Evolutionary conservation across 2,113 vertebrate species (phyloP).

Genomic region (Dicerorhinus sumatrensis): DNA sequence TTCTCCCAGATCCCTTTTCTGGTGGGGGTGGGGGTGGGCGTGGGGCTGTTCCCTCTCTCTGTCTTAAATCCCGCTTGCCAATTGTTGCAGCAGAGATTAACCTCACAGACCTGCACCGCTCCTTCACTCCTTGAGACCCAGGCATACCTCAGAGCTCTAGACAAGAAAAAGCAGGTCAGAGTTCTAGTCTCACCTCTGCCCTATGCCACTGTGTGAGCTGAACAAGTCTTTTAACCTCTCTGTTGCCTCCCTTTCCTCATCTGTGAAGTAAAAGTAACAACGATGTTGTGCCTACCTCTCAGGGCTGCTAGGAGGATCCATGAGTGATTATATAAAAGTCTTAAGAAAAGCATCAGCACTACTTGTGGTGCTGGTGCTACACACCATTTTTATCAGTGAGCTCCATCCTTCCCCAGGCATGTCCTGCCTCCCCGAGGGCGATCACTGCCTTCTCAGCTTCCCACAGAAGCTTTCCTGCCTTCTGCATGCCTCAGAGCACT

Average conservation of each 20-base stretch:
- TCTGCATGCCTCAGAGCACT: fast-evolving
- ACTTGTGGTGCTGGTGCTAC: fast-evolving
- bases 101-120: fast-evolving
- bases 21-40: fast-evolving
- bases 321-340: background rate
- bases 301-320: background rate
- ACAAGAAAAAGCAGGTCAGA: background rate
- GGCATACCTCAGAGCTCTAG: background rate
- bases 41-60: too few relatives aligned
- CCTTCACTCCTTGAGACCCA: background rate
- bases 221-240: background rate
- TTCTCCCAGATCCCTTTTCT: background rate
- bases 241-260: background rate
- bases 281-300: background rate
- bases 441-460: background rate
- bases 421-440: background rate
- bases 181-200: background rate
- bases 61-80: background rate
- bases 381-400: background rate
- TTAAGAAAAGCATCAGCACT: background rate
- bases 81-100: fast-evolving
- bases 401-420: fast-evolving
- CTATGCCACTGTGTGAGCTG: background rate
- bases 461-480: too few relatives aligned
- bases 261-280: background rate